A percentile compares a stretch with the other conserved stretches of the same genome.
Conservation (phyloP, 2,113 vertebrate genomes). For the Pitta sordida region DNA sequence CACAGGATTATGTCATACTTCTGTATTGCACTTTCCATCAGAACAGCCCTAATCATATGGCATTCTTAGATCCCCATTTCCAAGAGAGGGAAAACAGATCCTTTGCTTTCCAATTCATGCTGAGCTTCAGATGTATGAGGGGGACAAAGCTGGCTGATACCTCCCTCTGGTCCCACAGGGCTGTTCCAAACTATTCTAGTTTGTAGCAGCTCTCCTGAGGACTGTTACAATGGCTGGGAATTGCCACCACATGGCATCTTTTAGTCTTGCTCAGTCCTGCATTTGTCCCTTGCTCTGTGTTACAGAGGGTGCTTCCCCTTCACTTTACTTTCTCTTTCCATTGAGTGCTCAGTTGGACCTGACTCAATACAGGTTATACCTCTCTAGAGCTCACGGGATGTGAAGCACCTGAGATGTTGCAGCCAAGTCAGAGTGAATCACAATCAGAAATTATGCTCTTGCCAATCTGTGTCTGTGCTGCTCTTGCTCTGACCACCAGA, state of each 20-base stretch:
- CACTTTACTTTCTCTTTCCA: neutral
- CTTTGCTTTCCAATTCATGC: neutral
- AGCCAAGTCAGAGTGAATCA: neutral
- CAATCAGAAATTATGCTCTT: neutral
- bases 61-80: neutral
- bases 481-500: too few relatives aligned
- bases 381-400: neutral
- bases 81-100: neutral
- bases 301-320: neutral
- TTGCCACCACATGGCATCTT: neutral
- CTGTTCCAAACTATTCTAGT: neutral
- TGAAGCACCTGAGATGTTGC: neutral
- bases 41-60: neutral
- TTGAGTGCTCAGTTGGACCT: neutral
- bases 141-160: neutral
- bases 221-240: neutral
- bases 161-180: neutral
- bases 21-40: neutral
- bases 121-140: neutral
- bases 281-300: neutral
- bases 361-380: neutral
- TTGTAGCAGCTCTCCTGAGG: neutral
- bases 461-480: too few relatives aligned
- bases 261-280: neutral
- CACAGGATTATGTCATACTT: neutral